Evolutionary conservation across 2,888 invertebrate genomes (phyloP), one percentile per base, ranked within the genome.

Genomic region (Pycnomerus fuliginosus): DNA sequence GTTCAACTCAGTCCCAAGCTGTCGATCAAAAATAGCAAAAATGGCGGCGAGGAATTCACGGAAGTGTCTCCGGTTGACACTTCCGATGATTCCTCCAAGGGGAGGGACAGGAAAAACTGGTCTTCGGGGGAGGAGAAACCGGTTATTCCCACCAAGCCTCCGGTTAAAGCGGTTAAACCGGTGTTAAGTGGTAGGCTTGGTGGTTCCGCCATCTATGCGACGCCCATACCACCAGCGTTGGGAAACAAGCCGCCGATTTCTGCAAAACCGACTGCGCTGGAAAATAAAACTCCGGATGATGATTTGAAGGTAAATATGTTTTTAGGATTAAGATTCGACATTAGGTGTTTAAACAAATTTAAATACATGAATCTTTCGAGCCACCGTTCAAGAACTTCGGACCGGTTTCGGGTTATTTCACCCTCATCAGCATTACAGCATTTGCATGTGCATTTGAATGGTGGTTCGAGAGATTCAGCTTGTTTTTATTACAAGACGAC

Each of bases 171-270:
- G 29, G 77, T 79, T 35, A 80, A 81, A 61, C 80, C 80, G 1
- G 69, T 75, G 15, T 65, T 76, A 24, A 68, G 75, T 14, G 71
- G 73, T 7, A 73, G 77, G 71, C 76, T 53, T 3, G 72, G 74
- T 11, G 73, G 72, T 17, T 72, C 78, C 4, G 84, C 85, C 4
- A 86, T 87, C 42, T 91, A 91, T 65, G 91, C 92, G 10, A 91
- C 90, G 4, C 91, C 91, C 5, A 75, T 77, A 14, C 61, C 68
- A 48, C 54, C 65, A 48, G 51, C 42, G 24, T 23, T 56, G 3
- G 56, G 55, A 22, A 59, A 52, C 39, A 74, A 77, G 61, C 75
- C 77, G 0, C 71, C 74, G 1, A 75, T 78, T 17, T 76, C 76
- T 11, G 74, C 74, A 0, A 78, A 78, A 53, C 77, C 72, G 3